Percentiles rank a stretch among this genome's conserved stretches.
Conservation (phyloP, 1,140 invertebrate species). For the Planococcus citri region DNA sequence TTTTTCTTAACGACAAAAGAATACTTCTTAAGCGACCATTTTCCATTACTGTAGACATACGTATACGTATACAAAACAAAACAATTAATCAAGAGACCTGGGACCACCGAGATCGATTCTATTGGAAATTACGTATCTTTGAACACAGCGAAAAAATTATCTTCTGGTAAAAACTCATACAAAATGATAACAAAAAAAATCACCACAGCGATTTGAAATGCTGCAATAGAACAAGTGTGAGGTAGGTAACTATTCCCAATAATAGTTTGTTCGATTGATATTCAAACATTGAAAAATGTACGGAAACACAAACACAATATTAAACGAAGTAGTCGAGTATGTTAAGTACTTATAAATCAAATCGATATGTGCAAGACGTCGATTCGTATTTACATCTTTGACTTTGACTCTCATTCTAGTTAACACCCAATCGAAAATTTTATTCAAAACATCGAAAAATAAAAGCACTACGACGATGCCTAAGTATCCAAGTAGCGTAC, state of each 20-base stretch:
- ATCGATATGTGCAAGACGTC: conserved; percentile 40
- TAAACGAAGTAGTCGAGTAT: conserved; percentile 36
- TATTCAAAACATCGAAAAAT: conserved; percentile 54
- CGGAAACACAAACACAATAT: neutral
- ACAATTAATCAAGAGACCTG: too few relatives aligned
- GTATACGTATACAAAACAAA: too few relatives aligned
- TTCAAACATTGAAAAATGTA: neutral
- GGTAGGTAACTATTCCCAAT: conserved; percentile 6
- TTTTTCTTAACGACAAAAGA: too few relatives aligned
- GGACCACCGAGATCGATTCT: too few relatives aligned
- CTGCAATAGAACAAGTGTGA: neutral
- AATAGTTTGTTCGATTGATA: neutral
- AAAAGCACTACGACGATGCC: conserved; percentile 55
- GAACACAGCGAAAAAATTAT: too few relatives aligned
- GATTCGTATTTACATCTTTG: conserved; percentile 29
- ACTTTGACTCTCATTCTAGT: conserved; percentile 47
- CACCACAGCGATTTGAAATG: neutral
- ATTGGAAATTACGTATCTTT: too few relatives aligned
- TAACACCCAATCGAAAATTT: conserved; percentile 45
- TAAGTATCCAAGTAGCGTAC: conserved; percentile 60
- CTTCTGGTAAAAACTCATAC: neutral
- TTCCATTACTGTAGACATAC: too few relatives aligned
- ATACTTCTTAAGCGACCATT: too few relatives aligned
- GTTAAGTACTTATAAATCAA: conserved; percentile 67
- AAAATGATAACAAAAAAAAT: neutral